Evolutionary conservation across 64 coral and sea anemone species (phyloP), one percentile per base, ranked within the genome.

Genomic region (Pachyseris speciosa): DNA sequence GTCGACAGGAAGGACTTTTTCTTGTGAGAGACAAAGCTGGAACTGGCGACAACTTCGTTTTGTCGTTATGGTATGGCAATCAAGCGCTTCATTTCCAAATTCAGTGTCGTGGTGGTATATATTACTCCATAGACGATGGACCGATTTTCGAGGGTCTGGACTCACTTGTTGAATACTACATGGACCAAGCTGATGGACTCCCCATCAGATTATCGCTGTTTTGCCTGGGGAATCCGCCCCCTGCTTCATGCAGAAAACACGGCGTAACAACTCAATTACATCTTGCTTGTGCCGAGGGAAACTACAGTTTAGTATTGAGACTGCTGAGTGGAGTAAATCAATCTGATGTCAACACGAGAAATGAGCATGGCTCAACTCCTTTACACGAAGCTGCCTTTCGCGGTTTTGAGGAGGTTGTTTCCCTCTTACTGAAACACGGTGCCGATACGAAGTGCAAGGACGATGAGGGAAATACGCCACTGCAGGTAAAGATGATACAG

Each of bases 11-110:
- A 67, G 97, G 97, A 6, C 63, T 99, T 27, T 99, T 99, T 81
- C 97, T 99, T 51, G 97, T 99, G 15, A 90, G 97, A 77, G 87
- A 99, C 86, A 99, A 87, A 75, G 89, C 91, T 13, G 92, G 84
- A 40, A 80, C 84, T 49, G 90, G 89, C 6, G 96, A 94, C 36
- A 91, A 95, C 77, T 93, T 93, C 38, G 97, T 95, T 3, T 90
- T 99, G 37, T 99, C 97, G 64, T 55, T 99, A 80, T 99, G 97
- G 97, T 81, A 90, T 39, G 86, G 42, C 10, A 92, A 91, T 72
- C 89, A 95, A 90, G 93, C 93, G 22, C 89, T 91, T 72, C 97
- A 99, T 84, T 99, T 95, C 30, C 97, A 99, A 61, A 99, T 99
- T 37, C 93, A 92, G 72, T 89, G 71, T 68, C 94, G 90, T 49